These are phyloP conservation scores for Halocynthia roretzi DNA, from an alignment of 23 tunicate genomes.

Conservation along the genomic window DNA sequence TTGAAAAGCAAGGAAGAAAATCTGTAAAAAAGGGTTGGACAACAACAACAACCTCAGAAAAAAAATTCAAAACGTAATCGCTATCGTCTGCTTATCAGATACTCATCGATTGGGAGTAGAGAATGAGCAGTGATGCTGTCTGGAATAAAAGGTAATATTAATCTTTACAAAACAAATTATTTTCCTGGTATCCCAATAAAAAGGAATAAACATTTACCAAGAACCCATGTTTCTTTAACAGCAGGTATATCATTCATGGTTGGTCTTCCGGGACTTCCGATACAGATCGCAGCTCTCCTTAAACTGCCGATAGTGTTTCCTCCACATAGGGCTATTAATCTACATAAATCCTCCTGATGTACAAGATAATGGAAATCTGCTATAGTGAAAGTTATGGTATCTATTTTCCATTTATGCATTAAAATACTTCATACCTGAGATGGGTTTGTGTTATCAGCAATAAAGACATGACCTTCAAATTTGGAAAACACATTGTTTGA, in stretches of 20 bases:
- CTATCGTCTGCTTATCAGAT: neutral
- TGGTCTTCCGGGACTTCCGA: conserved; percentile 30
- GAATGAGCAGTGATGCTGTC: conserved; percentile 17
- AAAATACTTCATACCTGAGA: conserved; percentile 26
- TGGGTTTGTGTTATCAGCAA: conserved; percentile 48
- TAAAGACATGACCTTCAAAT: conserved; percentile 44
- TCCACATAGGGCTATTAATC: conserved; percentile 49
- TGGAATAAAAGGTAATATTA: neutral
- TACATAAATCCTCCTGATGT: conserved; percentile 42
- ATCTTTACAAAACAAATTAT: neutral
- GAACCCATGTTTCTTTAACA: conserved; percentile 67
- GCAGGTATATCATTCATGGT: conserved; percentile 17
- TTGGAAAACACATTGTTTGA: conserved; percentile 27
- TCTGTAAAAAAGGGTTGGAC: too few relatives aligned
- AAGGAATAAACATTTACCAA: conserved; percentile 34
- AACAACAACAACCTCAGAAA: too few relatives aligned
- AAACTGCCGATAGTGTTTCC: conserved; percentile 53
- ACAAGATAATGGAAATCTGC: neutral
- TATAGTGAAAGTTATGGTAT: neutral
- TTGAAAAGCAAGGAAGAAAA: too few relatives aligned
- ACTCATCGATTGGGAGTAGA: conserved; percentile 13
- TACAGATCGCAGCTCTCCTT: conserved; percentile 49
- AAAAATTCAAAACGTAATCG: too few relatives aligned
- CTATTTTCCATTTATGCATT: neutral
- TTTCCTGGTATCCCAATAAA: neutral